Evolutionary conservation across 1,140 invertebrate species (phyloP).

Genomic region (Musca vetustissima): DNA sequence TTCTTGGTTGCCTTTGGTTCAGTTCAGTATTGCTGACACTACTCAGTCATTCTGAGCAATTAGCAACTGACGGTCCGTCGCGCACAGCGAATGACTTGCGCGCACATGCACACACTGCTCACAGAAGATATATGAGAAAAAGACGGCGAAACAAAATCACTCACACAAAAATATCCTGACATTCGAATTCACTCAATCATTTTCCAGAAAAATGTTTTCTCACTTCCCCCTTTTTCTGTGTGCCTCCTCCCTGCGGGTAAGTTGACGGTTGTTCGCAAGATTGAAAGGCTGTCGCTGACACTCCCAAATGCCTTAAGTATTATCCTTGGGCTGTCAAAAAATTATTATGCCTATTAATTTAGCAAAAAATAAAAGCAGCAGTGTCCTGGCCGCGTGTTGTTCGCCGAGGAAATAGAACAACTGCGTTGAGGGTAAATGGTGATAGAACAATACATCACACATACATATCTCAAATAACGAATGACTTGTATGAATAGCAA

Average conservation of each 20-base stretch:
- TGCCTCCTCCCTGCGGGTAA: no score
- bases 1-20: no score
- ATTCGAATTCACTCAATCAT: constrained; percentile 15
- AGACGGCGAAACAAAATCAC: background rate
- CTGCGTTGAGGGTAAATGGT: no score
- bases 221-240: no score
- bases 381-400: background rate
- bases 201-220: background rate
- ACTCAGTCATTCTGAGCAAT: constrained; percentile 23
- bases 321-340: constrained; percentile 55
- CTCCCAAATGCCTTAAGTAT: constrained; percentile 35
- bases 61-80: background rate
- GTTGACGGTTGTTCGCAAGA: background rate
- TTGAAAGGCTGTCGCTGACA: constrained; percentile 26
- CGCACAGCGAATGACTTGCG: no score
- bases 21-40: no score
- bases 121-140: background rate
- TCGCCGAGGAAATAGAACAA: background rate
- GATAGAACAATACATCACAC: background rate
- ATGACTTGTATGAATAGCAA: background rate
- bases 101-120: no score
- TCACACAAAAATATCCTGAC: background rate
- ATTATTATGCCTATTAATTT: constrained; percentile 57
- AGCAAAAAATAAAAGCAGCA: constrained; percentile 30
- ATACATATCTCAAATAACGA: background rate